phyloP scores from a whole-genome alignment of 1,140 invertebrate species.

The Zaprionus vittiger region DNA sequence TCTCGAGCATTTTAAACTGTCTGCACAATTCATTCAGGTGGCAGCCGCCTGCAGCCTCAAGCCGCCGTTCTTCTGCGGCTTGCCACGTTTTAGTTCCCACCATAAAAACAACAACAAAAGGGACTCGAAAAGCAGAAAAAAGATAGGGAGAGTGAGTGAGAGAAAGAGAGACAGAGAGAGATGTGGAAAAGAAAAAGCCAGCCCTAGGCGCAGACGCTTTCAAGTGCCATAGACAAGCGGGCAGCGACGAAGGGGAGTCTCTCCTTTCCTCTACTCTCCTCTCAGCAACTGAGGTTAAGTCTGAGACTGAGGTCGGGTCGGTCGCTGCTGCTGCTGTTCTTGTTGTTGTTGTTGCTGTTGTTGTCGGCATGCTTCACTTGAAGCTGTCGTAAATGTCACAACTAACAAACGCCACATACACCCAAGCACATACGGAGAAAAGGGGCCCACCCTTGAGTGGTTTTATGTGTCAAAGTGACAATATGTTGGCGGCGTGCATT shows the following conservation, averaged over 20 bases:
- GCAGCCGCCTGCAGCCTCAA: constrained; percentile 6
- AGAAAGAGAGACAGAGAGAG: neutral
- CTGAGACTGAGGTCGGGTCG: constrained; percentile 54
- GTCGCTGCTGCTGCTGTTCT: constrained; percentile 4
- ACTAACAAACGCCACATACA: constrained; percentile 51
- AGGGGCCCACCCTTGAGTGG: constrained; percentile 60
- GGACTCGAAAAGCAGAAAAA: constrained; percentile 17
- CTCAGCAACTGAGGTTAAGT: constrained; percentile 31
- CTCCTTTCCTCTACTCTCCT: neutral
- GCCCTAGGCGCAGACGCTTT: constrained; percentile 73
- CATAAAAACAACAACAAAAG: constrained; percentile 36
- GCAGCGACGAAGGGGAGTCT: neutral
- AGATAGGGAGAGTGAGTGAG: neutral
- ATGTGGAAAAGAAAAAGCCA: constrained; percentile 37
- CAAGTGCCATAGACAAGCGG: constrained; percentile 69
- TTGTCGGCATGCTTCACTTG: constrained; percentile 63
- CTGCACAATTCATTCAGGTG: constrained; percentile 48
- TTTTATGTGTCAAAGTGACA: constrained; percentile 81
- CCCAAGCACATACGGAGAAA: constrained; percentile 21
- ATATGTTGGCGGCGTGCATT: constrained; percentile 73
- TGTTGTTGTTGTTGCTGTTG: constrained; percentile 30
- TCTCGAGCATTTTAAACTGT: constrained; percentile 44
- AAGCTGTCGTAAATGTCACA: constrained; percentile 79
- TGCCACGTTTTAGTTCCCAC: constrained; percentile 33
- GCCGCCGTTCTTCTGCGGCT: constrained; percentile 36